Percentiles rank a stretch among this genome's conserved stretches.
These are phyloP conservation scores for Indri indri DNA, from an alignment of 2,113 vertebrate genomes.

Conservation along the genomic window DNA sequence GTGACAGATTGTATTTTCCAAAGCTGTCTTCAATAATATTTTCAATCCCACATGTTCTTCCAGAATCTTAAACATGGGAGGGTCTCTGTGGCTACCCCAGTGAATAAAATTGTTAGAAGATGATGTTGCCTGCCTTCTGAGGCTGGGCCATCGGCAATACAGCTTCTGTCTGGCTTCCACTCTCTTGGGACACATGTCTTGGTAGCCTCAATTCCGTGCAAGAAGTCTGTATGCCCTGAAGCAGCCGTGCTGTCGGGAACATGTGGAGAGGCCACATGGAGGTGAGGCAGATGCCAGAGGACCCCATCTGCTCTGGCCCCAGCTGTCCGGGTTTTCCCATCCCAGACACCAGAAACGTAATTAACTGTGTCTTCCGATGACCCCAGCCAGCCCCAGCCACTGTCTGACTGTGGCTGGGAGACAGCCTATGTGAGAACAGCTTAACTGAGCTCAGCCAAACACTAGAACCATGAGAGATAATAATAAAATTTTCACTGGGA, in stretches of 20 bases:
- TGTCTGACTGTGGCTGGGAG: not conserved
- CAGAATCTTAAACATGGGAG: not conserved
- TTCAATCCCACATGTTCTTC: not conserved
- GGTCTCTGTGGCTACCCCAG: not conserved
- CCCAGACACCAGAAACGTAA: not conserved
- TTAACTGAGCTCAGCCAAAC: not conserved
- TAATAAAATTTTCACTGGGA: fast-evolving
- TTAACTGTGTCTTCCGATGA: not conserved
- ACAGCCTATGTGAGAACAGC: not conserved
- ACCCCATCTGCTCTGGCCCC: not conserved
- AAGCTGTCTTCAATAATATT: not conserved
- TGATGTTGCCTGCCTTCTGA: fast-evolving
- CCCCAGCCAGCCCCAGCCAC: no score
- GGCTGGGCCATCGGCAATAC: fast-evolving
- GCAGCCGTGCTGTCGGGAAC: not conserved
- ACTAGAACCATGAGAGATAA: fast-evolving
- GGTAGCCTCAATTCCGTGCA: not conserved
- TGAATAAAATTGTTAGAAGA: not conserved
- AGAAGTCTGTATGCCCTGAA: not conserved
- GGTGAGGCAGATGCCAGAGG: not conserved
- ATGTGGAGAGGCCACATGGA: not conserved
- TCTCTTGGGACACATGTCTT: fast-evolving
- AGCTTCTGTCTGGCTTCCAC: not conserved
- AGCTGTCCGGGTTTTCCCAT: not conserved
- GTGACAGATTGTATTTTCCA: not conserved